Base-by-base conservation (phyloP, 2,797 vertebrate genomes). In the Crenuchus spilurus region DNA sequence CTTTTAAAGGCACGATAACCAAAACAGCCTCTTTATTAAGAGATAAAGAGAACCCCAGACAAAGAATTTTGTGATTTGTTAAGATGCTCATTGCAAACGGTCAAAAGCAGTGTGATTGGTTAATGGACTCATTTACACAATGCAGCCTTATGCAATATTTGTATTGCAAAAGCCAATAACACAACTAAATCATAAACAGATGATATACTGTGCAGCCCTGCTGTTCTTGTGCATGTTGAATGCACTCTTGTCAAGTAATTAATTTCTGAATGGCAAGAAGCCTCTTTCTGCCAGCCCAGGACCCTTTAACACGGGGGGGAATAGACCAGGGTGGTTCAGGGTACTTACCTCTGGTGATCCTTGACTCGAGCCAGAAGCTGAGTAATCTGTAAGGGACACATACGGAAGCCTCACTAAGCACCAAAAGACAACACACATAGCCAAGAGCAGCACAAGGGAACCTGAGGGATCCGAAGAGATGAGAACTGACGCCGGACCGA, bases 351-450 rank as follows among this genome's bases (percentile, higher is more conserved):
- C 81, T 91, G 88, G 80, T 72, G 83, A 54, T 81, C 82, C 55
- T 79, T 80, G 78, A 91, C 78, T 0, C 88, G 88, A 78, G 83
- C 76, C 83, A 88, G 85, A 55, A 92, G 91, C 84, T 84, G 81
- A 87, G 67, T 89, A 70, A 91, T 88, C 91, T 92, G 87, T 77
- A 72, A 80, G 54, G 78, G 71, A 89, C 73, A 91, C 73, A 88
- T 74, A 83, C 28, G 81, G 72, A 84, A 80, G 78, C 75, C 72
- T 76, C 37, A 55, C 79, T 90, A 73, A 89, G 76, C 74, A 76
- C 80, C 79, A 46, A 57, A 57, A 39, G 20, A 78, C 72, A 74
- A 75, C 35, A 71, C 28, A 9, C 20, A 66, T 31, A 5, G 68
- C 63, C 48, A 49, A 22, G 44, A 35, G 52, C 70, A 76, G 37